Base-by-base conservation (phyloP, 2,888 invertebrate species). In the Acanthoscelides obtectus region DNA sequence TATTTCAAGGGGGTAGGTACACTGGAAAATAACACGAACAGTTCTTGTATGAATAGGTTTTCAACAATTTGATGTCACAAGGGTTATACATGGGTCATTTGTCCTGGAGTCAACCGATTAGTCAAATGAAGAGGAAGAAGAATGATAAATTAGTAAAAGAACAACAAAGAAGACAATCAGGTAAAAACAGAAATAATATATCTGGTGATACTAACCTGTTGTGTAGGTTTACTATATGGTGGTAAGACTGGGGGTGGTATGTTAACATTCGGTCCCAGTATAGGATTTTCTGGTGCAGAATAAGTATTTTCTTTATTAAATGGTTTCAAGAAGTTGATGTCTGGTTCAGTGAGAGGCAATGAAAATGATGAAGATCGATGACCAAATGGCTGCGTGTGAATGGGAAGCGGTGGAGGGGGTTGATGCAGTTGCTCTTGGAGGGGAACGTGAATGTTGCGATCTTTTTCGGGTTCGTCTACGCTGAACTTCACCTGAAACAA, bases 401-500 rank as follows among this genome's bases (percentile, higher is more conserved):
- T 3, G 45, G 66, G 71, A 20, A 68, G 64, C 19, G 69, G 22
- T 21, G 67, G 12, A 1, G 73, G 71, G 2, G 74, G 74, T 20
- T 66, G 66, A 66, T 66, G 21, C 66, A 66, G 1, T 20, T 66
- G 20, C 66, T 66, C 66, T 12, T 3, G 45, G 45, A 45, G 5
- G 6, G 45, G 17, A 6, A 12, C 45, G 17, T 45, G 45, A 45
- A 45, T 45, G 45, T 5, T 25, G 6, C 45, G 45, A 45, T 83
- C 83, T 68, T 78, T 80, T 27, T 81, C 80, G 5, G 79, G 70
- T 71, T 84, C 84, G 71, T 81, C 82, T 19, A 84, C 81, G 70
- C 79, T 84, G 71, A 85, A 85, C 79, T 84, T 85, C 2, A 85
- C 85, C 84, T 85, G 70, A 45, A 75, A 76, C 70, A 67, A 22